Evolutionary conservation across 2,113 vertebrate genomes (phyloP).

Genomic region (Petrocephalus microphthalmus): DNA sequence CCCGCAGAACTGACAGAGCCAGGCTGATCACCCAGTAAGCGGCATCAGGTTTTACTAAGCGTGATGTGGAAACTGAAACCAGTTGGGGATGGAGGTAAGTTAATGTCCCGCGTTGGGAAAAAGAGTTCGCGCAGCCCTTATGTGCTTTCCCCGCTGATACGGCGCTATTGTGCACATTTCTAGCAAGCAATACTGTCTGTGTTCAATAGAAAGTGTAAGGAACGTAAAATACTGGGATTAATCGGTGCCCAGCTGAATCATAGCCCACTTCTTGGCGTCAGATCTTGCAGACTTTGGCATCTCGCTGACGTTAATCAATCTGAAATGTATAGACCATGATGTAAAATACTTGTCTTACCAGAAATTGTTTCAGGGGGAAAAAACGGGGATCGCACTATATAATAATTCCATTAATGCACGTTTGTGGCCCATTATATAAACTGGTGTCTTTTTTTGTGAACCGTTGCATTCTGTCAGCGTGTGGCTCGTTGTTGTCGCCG

Average conservation of each 20-base stretch:
- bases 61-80: slow-evolving; percentile 60
- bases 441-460: neutral
- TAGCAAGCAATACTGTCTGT: neutral
- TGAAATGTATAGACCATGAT: neutral
- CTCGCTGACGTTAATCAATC: neutral
- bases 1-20: neutral
- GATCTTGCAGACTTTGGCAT: too few species aligned
- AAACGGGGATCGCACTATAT: neutral
- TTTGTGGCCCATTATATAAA: neutral
- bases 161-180: neutral
- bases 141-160: neutral
- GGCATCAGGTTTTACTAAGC: neutral
- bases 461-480: neutral
- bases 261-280: neutral
- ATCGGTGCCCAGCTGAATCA: neutral
- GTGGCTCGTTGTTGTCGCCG: neutral
- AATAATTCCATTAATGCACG: neutral
- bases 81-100: slow-evolving; percentile 28
- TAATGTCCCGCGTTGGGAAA: neutral
- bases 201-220: neutral
- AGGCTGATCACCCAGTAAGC: neutral
- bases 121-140: neutral
- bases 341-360: neutral
- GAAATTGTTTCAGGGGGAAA: neutral
- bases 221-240: neutral